Conservation (phyloP, 2,888 invertebrate genomes). For the Holacanthella duospinosa region DNA sequence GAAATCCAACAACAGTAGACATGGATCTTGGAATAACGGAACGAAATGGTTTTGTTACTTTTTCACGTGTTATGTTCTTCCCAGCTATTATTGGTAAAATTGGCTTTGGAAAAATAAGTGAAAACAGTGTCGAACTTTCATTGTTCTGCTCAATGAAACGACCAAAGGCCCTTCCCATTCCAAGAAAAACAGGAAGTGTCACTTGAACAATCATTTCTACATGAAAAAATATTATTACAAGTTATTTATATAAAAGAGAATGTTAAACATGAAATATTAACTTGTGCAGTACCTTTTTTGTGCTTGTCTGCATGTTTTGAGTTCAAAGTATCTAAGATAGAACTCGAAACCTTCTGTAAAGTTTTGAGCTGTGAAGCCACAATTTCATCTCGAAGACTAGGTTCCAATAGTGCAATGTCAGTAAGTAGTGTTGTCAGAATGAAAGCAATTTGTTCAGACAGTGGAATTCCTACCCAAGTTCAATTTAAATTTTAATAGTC, state of each 20-base stretch:
- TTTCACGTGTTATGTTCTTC: conserved; percentile 24
- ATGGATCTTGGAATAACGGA: conserved; percentile 85
- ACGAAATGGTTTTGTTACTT: conserved; percentile 42
- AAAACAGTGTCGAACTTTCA: conserved; percentile 55
- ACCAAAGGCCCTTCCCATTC: conserved; percentile 82
- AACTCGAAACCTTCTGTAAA: conserved; percentile 42
- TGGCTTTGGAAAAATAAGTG: conserved; percentile 72
- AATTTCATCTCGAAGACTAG: conserved; percentile 62
- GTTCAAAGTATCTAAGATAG: conserved; percentile 24
- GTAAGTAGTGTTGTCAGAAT: conserved; percentile 86
- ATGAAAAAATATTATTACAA: background rate
- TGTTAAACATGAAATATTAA: background rate
- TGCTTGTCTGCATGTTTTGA: conserved; percentile 21
- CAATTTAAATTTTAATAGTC: background rate
- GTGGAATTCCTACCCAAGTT: conserved; percentile 63
- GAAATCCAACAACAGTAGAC: conserved; percentile 46
- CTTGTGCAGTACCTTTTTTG: conserved; percentile 21
- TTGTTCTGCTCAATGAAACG: conserved; percentile 58
- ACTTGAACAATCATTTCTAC: conserved; percentile 46
- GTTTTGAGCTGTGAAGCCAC: conserved; percentile 74
- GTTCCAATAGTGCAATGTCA: conserved; percentile 70
- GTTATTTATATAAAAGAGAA: background rate
- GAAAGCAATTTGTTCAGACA: conserved; percentile 90
- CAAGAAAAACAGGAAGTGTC: conserved; percentile 74
- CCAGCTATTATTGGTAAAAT: conserved; percentile 47